A percentile compares a stretch with the other conserved stretches of the same genome.
These are phyloP conservation scores for Siniperca knerii DNA, from an alignment of 2,113 vertebrate genomes.

Conservation along the genomic window DNA sequence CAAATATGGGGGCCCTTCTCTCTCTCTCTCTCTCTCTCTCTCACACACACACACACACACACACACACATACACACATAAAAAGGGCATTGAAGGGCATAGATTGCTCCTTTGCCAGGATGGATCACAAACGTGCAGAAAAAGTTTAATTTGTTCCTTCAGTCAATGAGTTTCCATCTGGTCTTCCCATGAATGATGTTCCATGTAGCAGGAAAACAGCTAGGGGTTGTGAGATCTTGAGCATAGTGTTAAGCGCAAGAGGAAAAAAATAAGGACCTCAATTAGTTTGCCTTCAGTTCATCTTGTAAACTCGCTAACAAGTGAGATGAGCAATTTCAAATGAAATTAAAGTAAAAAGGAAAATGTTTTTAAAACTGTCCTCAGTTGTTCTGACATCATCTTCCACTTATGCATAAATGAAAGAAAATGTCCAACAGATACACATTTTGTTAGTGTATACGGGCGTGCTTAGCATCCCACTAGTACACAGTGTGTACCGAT, in stretches of 20 bases:
- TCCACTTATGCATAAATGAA: neutral
- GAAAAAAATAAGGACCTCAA: neutral
- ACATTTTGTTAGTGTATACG: neutral
- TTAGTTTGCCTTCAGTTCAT: neutral
- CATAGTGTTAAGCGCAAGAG: neutral
- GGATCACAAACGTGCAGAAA: slow-evolving; percentile 49
- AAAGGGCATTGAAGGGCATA: slow-evolving; percentile 43
- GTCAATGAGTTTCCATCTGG: slow-evolving; percentile 69
- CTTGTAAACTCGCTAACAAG: neutral
- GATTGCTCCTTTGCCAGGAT: slow-evolving; percentile 46
- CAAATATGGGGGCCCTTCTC: neutral
- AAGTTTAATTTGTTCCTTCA: slow-evolving; percentile 55
- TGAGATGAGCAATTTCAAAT: neutral
- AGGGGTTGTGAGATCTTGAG: slow-evolving; percentile 37
- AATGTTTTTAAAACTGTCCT: slow-evolving; percentile 1
- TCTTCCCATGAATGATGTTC: slow-evolving; percentile 60
- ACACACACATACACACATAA: slow-evolving; percentile 8
- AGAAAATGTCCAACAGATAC: neutral
- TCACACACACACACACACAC: slow-evolving; percentile 11
- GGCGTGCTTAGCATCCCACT: slow-evolving; percentile 21
- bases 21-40: neutral
- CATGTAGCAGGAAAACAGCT: slow-evolving; percentile 64
- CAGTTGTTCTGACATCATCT: neutral
- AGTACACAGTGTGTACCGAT: slow-evolving; percentile 23
- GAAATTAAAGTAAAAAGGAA: neutral